Conservation (phyloP, 2,888 invertebrate genomes). For the Margaritifera margaritifera region DNA sequence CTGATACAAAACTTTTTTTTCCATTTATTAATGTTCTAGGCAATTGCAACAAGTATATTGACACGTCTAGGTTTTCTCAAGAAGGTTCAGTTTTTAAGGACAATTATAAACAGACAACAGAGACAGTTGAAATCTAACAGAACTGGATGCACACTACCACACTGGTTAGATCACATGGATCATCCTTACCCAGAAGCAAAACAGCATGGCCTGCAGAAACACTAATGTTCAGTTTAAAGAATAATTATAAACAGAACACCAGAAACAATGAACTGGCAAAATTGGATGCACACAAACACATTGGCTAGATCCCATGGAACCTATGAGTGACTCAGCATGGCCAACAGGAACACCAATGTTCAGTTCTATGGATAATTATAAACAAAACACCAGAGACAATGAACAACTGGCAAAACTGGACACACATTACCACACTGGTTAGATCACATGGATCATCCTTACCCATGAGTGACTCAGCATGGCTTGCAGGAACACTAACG, state of each 20-base stretch:
- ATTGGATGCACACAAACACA: constrained; percentile 9
- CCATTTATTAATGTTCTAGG: no score
- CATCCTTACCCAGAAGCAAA: constrained; percentile 62
- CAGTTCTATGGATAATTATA: no score
- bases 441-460: constrained; percentile 40
- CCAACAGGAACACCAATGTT: constrained; percentile 33
- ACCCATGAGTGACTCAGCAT: constrained; percentile 61
- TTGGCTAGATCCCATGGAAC: constrained; percentile 6
- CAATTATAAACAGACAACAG: no score
- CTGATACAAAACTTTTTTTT: no score
- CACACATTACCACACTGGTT: constrained; percentile 4
- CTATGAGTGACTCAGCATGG: constrained; percentile 55
- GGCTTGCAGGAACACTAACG: constrained; percentile 34
- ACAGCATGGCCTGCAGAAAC: constrained; percentile 43
- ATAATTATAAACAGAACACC: neutral
- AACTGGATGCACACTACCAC: constrained; percentile 9
- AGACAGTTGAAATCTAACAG: neutral
- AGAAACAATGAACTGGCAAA: neutral
- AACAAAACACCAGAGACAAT: neutral
- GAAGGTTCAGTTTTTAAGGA: no score
- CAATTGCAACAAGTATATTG: no score
- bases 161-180: constrained; percentile 4
- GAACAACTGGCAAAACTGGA: constrained; percentile 2
- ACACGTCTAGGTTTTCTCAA: no score
- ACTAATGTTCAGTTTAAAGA: constrained; percentile 33